phyloP scores from a whole-genome alignment of 2,797 vertebrate species.

The Thamnophis elegans region DNA sequence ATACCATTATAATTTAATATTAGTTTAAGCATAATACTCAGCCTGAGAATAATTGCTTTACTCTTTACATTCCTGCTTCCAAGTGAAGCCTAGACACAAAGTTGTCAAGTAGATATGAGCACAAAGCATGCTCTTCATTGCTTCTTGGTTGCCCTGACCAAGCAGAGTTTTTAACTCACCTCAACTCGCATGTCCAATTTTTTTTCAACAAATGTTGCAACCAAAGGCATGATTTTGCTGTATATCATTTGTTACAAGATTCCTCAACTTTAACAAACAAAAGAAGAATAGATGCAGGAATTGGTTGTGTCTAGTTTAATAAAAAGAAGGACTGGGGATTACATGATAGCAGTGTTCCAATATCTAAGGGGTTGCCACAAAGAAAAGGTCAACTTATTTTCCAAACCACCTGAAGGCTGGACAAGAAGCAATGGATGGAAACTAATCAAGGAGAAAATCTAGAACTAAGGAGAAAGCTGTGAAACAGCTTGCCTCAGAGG shows the following conservation, averaged over 20 bases:
- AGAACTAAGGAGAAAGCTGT: not conserved
- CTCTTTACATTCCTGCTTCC: not conserved
- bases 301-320: too few relatives aligned
- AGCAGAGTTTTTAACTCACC: not conserved
- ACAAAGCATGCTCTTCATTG: not conserved
- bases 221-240: not conserved
- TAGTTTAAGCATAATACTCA: not conserved
- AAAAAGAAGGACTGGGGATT: too few relatives aligned
- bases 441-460: not conserved
- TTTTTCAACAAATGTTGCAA: not conserved
- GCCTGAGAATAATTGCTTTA: not conserved
- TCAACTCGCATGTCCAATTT: not conserved
- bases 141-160: not conserved
- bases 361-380: too few relatives aligned
- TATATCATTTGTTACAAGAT: not conserved
- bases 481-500: not conserved
- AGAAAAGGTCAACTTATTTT: too few relatives aligned
- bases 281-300: too few relatives aligned
- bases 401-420: too few relatives aligned
- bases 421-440: not conserved
- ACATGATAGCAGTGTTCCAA: too few relatives aligned
- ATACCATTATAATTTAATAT: not conserved
- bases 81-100: not conserved
- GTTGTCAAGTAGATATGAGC: not conserved
- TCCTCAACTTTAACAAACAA: not conserved